Conservation (phyloP, 2,888 invertebrate species). For the Drosophila neutralis region DNA sequence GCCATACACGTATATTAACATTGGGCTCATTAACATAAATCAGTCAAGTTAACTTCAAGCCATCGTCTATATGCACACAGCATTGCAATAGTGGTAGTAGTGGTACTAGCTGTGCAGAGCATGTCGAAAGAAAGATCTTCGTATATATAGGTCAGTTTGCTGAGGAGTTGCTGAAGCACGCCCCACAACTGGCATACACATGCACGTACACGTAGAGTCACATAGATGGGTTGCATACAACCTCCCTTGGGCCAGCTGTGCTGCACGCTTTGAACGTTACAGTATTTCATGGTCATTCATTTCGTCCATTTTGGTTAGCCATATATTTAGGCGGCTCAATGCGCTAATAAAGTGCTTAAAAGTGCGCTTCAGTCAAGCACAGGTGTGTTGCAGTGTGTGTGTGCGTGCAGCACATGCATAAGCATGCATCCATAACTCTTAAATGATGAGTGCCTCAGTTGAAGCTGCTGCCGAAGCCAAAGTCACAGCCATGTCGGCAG, state of each 20-base stretch:
- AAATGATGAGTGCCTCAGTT: slow-evolving; percentile 53
- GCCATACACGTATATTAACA: slow-evolving; percentile 8
- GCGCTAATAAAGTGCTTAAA: slow-evolving; percentile 66
- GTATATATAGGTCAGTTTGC: slow-evolving; percentile 48
- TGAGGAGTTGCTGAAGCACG: slow-evolving; percentile 37
- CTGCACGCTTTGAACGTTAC: slow-evolving; percentile 54
- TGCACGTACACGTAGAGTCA: not conserved
- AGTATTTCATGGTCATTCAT: slow-evolving; percentile 54
- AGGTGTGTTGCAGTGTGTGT: slow-evolving; percentile 30
- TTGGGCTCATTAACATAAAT: slow-evolving; percentile 32
- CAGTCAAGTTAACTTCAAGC: slow-evolving; percentile 17
- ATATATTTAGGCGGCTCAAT: slow-evolving; percentile 64
- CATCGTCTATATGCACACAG: slow-evolving; percentile 9
- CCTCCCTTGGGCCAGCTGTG: slow-evolving; percentile 38
- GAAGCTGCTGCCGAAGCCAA: slow-evolving; percentile 8
- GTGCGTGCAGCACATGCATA: slow-evolving; percentile 72
- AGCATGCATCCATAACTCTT: slow-evolving; percentile 70
- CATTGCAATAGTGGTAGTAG: slow-evolving; percentile 1
- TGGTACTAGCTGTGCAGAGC: not conserved
- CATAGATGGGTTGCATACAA: not conserved
- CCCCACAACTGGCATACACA: slow-evolving; percentile 30
- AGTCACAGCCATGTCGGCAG: slow-evolving; percentile 60
- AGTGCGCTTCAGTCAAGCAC: slow-evolving; percentile 23
- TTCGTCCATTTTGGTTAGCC: slow-evolving; percentile 62
- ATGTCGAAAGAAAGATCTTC: slow-evolving; percentile 15